These are phyloP conservation scores for Oryzias melastigma DNA, from an alignment of 2,113 vertebrate genomes.

Conservation along the genomic window DNA sequence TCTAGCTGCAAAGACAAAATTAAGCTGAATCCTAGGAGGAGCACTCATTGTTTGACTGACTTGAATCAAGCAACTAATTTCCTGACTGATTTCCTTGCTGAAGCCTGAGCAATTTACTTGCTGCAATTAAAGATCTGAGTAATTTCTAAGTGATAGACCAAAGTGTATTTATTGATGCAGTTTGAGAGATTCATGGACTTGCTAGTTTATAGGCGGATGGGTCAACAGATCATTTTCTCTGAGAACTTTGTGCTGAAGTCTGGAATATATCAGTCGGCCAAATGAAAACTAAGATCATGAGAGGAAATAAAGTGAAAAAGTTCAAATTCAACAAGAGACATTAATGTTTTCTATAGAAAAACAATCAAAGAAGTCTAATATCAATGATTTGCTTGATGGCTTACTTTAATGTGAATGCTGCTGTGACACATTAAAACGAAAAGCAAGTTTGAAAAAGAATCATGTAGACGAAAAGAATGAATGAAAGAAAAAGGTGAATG, in stretches of 20 bases:
- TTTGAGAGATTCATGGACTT: slow-evolving; percentile 47
- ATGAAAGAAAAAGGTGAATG: background rate
- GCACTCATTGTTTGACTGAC: slow-evolving; percentile 42
- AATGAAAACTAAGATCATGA: slow-evolving; percentile 24
- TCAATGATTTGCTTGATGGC: too few species aligned
- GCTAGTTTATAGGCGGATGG: slow-evolving; percentile 34
- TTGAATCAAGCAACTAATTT: slow-evolving; percentile 46
- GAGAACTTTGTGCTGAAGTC: slow-evolving; percentile 40
- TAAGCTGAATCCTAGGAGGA: slow-evolving; percentile 35
- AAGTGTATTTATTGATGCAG: slow-evolving; percentile 47
- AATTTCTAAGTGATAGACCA: slow-evolving; percentile 44
- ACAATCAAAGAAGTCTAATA: too few species aligned
- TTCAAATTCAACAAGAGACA: too few species aligned
- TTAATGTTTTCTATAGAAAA: too few species aligned
- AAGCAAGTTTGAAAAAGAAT: too few species aligned
- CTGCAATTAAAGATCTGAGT: slow-evolving; percentile 48
- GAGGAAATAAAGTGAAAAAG: slow-evolving; percentile 1
- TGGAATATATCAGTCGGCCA: slow-evolving; percentile 42
- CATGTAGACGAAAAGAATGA: background rate
- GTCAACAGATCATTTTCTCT: slow-evolving; percentile 47
- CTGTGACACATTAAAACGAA: too few species aligned
- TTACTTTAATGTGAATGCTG: too few species aligned
- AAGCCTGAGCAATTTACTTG: slow-evolving; percentile 22
- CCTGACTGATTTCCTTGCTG: slow-evolving; percentile 40
- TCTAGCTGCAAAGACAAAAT: slow-evolving; percentile 42